A percentile compares a stretch with the other conserved stretches of the same genome.
Conservation (phyloP, 2,797 vertebrate species). For the Takifugu ocellatus region DNA sequence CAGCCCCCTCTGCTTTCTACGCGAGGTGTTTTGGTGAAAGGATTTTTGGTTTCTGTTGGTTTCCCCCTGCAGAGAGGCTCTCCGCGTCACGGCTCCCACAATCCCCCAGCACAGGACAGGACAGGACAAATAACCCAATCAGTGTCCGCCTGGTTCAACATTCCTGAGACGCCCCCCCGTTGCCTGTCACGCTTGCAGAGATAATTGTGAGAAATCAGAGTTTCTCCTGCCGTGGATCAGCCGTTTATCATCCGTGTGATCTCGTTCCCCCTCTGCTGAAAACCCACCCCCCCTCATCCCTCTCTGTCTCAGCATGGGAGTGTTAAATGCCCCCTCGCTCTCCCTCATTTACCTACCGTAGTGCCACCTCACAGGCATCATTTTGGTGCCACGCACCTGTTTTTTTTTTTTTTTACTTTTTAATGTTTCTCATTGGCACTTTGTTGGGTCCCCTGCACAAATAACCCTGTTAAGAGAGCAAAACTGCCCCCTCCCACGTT, state of each 20-base stretch:
- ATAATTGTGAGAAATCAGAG: conserved; percentile 99
- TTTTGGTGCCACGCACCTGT: not conserved
- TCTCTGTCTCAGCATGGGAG: conserved; percentile 38
- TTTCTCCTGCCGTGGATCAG: conserved; percentile 82
- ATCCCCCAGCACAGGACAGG: conserved; percentile 82
- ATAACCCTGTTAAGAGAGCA: conserved; percentile 3
- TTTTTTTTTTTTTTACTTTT: not conserved
- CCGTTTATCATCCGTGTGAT: conserved; percentile 85
- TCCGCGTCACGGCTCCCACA: conserved; percentile 80
- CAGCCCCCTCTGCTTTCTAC: too few species aligned
- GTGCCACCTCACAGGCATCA: conserved; percentile 29
- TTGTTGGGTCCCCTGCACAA: conserved; percentile 1
- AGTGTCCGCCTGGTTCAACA: conserved; percentile 77
- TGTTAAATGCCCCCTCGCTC: conserved; percentile 56
- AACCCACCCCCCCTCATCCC: conserved; percentile 46
- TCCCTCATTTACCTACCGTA: conserved; percentile 65
- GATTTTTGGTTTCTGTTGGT: too few species aligned
- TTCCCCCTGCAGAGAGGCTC: conserved; percentile 82
- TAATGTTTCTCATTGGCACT: not conserved
- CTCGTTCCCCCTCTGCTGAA: conserved; percentile 27
- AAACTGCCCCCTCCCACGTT: not conserved
- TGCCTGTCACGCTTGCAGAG: conserved; percentile 88
- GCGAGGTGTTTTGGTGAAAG: too few species aligned
- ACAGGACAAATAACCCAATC: conserved; percentile 97
- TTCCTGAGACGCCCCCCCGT: conserved; percentile 77